Base-by-base conservation (phyloP, 92 coral and sea anemone genomes). In the Epizoanthus scotinus region DNA sequence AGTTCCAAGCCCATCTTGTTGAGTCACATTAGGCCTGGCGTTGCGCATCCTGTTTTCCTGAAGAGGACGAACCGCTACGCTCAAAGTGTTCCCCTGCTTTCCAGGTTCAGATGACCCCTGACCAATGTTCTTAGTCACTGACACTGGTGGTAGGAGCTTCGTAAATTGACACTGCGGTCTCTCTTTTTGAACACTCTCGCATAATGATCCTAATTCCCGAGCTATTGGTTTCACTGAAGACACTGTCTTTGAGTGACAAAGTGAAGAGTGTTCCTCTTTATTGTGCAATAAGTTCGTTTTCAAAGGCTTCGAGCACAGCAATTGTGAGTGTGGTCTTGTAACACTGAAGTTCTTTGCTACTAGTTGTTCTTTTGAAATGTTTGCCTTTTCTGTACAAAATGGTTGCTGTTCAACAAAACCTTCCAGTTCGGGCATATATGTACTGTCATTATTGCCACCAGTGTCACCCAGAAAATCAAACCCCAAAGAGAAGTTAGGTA, bases 401-500 rank as follows among this genome's bases (percentile, higher is more conserved):
- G 56, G 15, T 78, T 42, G 22, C 36, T 54, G 71, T 26, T 49
- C 74, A 64, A 19, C 20, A 34, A n/a, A 63, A 47, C 54, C 31
- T 40, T 13, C 54, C 52, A 56, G 50, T 21, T 38, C 64, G 29
- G 47, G 36, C 14, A 61, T 57, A 5, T 26, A 60, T 26, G 61
- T 17, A 36, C 26, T 18, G 15, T 22, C 70, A n/a, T 34, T 19
- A 52, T 25, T 63, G 47, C 52, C 69, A 27, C 44, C 42, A 0
- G 59, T n/a, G 6, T 78, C 62, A 14, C 61, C 85, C 70, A 86
- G 72, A 60, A 87, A 82, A 73, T 88, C 91, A 57, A 88, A 81
- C 17, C 87, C 91, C 49, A 90, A 66, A 3, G 98, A 83, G 77
- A 87, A 91, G 22, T 86, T 84, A 52, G 95, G 98, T 60, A 91